Percentiles rank a stretch among this genome's conserved stretches.
Conservation (phyloP, 2,797 vertebrate species). For the Rhincodon typus region DNA sequence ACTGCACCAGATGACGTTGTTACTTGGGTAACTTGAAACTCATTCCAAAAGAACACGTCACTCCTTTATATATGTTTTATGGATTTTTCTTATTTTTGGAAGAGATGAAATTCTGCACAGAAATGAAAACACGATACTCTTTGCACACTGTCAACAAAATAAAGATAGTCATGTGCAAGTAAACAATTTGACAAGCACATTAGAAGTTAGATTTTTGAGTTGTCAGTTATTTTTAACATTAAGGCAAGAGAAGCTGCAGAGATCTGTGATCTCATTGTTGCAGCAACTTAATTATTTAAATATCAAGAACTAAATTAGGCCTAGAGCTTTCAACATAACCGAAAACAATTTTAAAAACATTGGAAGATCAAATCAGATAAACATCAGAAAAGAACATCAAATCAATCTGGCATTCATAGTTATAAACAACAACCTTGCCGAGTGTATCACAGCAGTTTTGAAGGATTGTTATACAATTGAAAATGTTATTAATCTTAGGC, state of each 20-base stretch:
- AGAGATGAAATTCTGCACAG: background rate
- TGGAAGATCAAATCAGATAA: background rate
- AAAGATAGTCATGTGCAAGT: background rate
- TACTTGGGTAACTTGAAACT: slow-evolving; percentile 14
- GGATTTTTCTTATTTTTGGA: background rate
- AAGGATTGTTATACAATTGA: background rate
- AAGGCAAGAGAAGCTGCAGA: background rate
- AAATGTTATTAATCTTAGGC: background rate
- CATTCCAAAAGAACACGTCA: slow-evolving; percentile 29
- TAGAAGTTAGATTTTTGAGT: background rate
- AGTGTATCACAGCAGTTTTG: background rate
- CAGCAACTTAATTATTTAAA: background rate
- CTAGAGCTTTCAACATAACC: background rate
- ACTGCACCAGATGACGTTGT: background rate
- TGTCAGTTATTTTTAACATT: slow-evolving; percentile 12
- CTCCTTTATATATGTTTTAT: background rate
- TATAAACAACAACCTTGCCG: background rate
- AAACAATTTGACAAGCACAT: slow-evolving; percentile 21
- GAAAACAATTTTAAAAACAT: background rate
- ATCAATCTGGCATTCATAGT: slow-evolving; percentile 6
- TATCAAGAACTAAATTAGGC: slow-evolving; percentile 5
- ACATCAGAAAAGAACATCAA: background rate
- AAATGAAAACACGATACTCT: slow-evolving; percentile 22
- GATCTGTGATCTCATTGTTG: background rate
- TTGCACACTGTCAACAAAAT: background rate